phyloP scores from a whole-genome alignment of 1,140 invertebrate species.

The Saccostrea glomerata region DNA sequence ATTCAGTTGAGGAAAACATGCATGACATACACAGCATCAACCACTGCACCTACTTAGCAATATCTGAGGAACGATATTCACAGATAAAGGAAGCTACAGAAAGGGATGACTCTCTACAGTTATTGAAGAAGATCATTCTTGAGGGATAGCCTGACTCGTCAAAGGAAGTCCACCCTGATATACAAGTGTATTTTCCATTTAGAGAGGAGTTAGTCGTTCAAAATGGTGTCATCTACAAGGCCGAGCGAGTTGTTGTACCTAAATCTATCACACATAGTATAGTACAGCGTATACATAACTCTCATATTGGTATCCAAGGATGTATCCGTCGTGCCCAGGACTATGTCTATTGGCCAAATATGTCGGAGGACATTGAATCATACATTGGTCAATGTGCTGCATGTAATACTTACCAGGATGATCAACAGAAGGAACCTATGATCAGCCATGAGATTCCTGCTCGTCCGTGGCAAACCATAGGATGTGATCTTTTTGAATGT shows the following conservation, averaged over 20 bases:
- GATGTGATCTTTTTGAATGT: constrained; percentile 36
- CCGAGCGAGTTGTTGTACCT: no score
- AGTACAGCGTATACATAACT: constrained; percentile 40
- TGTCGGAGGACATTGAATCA: constrained; percentile 56
- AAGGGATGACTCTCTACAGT: no score
- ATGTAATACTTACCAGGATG: constrained; percentile 49
- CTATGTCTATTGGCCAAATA: constrained; percentile 62
- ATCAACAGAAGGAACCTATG: background rate
- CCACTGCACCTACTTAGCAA: background rate
- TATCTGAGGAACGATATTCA: background rate
- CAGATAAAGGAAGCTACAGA: background rate
- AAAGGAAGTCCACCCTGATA: no score
- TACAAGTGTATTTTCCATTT: no score
- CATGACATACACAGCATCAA: background rate
- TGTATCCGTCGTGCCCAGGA: constrained; percentile 58
- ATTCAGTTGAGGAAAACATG: no score
- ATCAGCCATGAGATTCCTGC: constrained; percentile 49
- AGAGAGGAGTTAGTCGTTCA: no score
- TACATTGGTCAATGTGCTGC: constrained; percentile 55
- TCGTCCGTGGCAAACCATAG: constrained; percentile 45
- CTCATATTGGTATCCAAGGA: constrained; percentile 58
- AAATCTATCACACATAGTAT: no score
- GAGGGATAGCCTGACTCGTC: no score
- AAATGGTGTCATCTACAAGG: no score
- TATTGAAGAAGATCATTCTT: no score